Conservation (phyloP, 1,140 invertebrate species). For the Chlorops oryzae region DNA sequence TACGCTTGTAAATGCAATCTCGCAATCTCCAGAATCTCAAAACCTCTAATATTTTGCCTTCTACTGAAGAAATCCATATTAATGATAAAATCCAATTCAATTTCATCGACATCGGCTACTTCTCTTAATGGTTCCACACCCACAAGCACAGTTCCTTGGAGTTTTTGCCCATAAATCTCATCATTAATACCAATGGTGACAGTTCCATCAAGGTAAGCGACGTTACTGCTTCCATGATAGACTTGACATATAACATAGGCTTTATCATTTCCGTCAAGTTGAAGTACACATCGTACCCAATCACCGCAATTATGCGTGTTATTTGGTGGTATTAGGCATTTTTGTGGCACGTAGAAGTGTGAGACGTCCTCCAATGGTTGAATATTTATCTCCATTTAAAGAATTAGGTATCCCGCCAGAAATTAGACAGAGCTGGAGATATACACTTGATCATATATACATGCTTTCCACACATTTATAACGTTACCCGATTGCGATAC, state of each 20-base stretch:
- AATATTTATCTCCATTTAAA: no score
- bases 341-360: no score
- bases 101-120: background rate
- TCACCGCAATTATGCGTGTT: background rate
- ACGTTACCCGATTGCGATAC: no score
- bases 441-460: no score
- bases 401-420: no score
- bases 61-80: conserved; percentile 15
- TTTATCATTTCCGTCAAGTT: conserved; percentile 2
- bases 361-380: no score
- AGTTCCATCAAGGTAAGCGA: conserved; percentile 25
- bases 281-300: conserved; percentile 26
- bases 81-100: background rate
- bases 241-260: conserved; percentile 24
- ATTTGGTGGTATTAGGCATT: conserved; percentile 12
- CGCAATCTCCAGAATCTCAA: background rate
- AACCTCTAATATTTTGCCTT: background rate
- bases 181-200: conserved; percentile 16
- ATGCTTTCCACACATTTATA: no score
- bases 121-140: background rate
- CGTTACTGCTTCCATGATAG: conserved; percentile 11
- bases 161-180: background rate
- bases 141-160: background rate
- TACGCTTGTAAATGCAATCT: background rate
- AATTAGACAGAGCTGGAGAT: no score